Evolutionary conservation across 2,113 vertebrate species (phyloP), one percentile per base, ranked within the genome.

Genomic region (Lipotes vexillifer): DNA sequence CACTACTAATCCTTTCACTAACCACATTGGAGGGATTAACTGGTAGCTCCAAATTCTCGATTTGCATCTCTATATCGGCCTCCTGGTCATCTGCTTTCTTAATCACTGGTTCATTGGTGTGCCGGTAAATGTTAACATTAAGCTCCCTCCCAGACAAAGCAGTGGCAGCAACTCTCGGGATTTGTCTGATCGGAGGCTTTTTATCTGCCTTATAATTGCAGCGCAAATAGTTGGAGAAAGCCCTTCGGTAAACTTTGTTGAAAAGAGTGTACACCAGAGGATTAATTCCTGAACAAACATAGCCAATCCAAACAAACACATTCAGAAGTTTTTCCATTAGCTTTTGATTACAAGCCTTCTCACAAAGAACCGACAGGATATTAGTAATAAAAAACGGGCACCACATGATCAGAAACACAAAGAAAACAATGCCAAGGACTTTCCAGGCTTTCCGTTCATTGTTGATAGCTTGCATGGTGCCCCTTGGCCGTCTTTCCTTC

Each of bases 381-480:
- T 99, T 99, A 46, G 99, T 99, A 98, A 99, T 99, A 98, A 99
- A 99, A 95, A 99, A 99, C 0, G 99, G 99, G 97, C 99, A 99
- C 99, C 99, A 99, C 99, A 99, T 99, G 96, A 99, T 91, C 94
- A 99, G 99, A 98, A 99, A 99, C 98, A 99, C 98, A 98, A 99
- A 99, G 99, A 99, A 99, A 97, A 99, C 99, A 1, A 99, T 99
- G 63, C 99, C 99, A 97, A 99, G 98, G 87, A 99, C 99, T 98
- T 99, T 99, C 11, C 99, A 99, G 49, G 99, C 99, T 92, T 99
- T 99, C 75, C 98, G 98, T 97, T 99, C 99, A 0, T 99, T 99
- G 98, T 99, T 99, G 98, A 99, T 99, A 94, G 99, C 99, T 98
- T 99, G 99, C 99, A 99, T 99, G 94, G 99, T 99, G 78, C 99